Conservation (phyloP, 2,113 vertebrate genomes). For the Scophthalmus maximus region DNA sequence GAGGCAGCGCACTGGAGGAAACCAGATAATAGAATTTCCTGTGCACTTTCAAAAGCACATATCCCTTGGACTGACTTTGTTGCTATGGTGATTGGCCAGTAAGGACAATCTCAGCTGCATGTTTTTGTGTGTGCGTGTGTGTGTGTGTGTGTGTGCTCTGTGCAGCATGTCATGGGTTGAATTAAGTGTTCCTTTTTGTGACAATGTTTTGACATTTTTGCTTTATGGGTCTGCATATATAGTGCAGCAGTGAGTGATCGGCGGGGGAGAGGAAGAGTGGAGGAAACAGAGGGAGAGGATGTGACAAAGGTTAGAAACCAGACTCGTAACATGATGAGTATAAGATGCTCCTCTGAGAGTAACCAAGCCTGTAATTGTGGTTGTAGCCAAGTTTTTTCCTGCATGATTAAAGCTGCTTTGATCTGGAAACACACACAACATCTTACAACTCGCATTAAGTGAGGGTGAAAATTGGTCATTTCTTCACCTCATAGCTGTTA, state of each 20-base stretch:
- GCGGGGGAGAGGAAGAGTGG: slow-evolving; percentile 9
- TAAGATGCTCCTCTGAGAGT: not conserved
- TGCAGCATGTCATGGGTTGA: slow-evolving; percentile 22
- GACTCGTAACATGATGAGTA: not conserved
- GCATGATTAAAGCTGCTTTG: slow-evolving; percentile 13
- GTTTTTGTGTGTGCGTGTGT: slow-evolving; percentile 9
- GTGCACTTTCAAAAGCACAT: slow-evolving; percentile 52
- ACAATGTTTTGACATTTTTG: slow-evolving; percentile 50
- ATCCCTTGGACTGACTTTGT: slow-evolving; percentile 48
- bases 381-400: not conserved
- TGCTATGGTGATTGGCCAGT: slow-evolving; percentile 63
- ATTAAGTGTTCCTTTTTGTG: slow-evolving; percentile 7
- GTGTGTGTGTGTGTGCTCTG: slow-evolving; percentile 11
- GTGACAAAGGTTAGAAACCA: slow-evolving; percentile 30
- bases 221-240: slow-evolving; percentile 29
- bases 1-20: slow-evolving; percentile 39
- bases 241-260: slow-evolving; percentile 23
- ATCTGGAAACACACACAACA: slow-evolving; percentile 6
- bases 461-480: not conserved
- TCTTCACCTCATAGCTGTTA: not conserved
- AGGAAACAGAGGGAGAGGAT: slow-evolving; percentile 17
- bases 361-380: slow-evolving; percentile 8
- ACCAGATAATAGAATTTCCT: slow-evolving; percentile 63
- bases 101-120: not conserved
- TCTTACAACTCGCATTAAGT: not conserved